Evolutionary conservation across 2,797 vertebrate species (phyloP).

Genomic region (Gymnodraco acuticeps): DNA sequence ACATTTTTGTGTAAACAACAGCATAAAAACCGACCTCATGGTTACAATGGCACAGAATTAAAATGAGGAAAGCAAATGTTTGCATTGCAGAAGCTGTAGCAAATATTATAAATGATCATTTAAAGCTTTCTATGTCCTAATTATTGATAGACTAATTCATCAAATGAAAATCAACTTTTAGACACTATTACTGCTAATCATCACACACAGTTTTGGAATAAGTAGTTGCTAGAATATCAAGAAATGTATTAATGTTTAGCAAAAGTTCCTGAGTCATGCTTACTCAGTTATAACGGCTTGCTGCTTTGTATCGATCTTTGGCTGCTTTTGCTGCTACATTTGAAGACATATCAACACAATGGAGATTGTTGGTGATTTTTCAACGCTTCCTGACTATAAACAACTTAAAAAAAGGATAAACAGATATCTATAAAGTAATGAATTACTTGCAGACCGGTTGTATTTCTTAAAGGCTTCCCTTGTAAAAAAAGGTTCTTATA

Average conservation of each 20-base stretch:
- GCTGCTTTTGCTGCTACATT: neutral
- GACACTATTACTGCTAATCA: neutral
- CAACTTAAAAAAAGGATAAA: neutral
- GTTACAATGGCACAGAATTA: neutral
- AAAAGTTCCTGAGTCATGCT: neutral
- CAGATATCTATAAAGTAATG: neutral
- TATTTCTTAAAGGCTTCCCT: constrained; percentile 4
- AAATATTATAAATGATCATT: neutral
- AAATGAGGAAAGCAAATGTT: neutral
- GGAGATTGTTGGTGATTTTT: neutral
- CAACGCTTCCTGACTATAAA: neutral
- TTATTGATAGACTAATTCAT: neutral
- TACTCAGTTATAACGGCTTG: too few relatives aligned
- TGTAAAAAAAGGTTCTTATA: constrained; percentile 16
- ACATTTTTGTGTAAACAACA: neutral
- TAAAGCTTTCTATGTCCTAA: neutral
- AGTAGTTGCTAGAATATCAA: neutral
- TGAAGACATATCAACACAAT: neutral
- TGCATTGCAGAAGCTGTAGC: neutral
- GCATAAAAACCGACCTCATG: neutral
- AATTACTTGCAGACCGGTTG: neutral
- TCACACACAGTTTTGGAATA: neutral
- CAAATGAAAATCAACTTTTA: neutral
- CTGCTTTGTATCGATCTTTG: neutral
- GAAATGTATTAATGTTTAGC: neutral